Conservation (phyloP, 2,113 vertebrate genomes). For the Notarius quadriscutis region DNA sequence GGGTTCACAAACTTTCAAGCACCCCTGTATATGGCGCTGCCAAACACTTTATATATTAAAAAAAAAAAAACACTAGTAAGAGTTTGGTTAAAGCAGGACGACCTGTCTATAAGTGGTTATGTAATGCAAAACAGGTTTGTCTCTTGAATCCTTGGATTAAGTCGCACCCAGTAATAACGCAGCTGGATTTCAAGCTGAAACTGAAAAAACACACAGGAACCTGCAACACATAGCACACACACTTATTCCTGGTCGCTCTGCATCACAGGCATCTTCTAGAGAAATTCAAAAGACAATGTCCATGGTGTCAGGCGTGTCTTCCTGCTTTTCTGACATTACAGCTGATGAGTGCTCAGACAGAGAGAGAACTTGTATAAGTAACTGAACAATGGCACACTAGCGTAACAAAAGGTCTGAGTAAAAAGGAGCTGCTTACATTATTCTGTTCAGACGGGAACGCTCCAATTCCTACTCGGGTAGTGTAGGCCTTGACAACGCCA, state of each 20-base stretch:
- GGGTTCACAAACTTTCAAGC: too few relatives aligned
- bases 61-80: background rate
- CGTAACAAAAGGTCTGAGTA: background rate
- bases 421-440: conserved; percentile 79
- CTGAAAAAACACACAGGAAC: background rate
- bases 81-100: background rate
- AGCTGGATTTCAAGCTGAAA: background rate
- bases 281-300: background rate
- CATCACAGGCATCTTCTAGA: background rate
- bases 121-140: background rate
- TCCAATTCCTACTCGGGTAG: conserved; percentile 93
- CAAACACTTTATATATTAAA: background rate
- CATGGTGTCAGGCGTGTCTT: background rate
- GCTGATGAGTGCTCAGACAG: background rate
- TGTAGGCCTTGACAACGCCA: conserved; percentile 94
- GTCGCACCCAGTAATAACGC: background rate
- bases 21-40: conserved; percentile 47
- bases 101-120: background rate
- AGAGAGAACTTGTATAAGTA: background rate
- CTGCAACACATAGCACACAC: background rate
- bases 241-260: background rate
- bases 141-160: background rate
- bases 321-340: background rate
- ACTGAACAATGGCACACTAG: background rate
- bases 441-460: conserved; percentile 93